phyloP scores from a whole-genome alignment of 2,888 invertebrate genomes.

The Thymelicus lineola region DNA sequence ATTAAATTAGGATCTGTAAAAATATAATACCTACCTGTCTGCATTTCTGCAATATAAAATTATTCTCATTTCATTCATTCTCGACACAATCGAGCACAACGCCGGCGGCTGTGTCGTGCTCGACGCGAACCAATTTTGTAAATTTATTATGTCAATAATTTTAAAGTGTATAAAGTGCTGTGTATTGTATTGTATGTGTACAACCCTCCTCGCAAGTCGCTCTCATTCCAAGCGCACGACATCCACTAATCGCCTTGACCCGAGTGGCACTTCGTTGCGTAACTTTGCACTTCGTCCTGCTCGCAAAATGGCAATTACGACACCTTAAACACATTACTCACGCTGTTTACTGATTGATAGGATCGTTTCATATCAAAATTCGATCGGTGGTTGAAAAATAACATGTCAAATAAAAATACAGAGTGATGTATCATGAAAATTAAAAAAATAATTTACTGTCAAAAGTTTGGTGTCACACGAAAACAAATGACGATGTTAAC shows the following conservation, averaged over 20 bases:
- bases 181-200: not conserved
- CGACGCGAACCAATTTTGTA: too few relatives aligned
- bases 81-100: not conserved
- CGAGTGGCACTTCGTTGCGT: constrained; percentile 47
- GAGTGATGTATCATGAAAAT: not conserved
- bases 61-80: not conserved
- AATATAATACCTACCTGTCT: too few relatives aligned
- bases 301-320: constrained; percentile 44
- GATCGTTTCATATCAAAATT: constrained; percentile 23
- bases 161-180: too few relatives aligned
- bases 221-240: constrained; percentile 30
- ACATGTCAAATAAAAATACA: not conserved
- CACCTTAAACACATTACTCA: constrained; percentile 38
- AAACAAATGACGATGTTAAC: too few relatives aligned
- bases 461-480: too few relatives aligned
- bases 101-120: not conserved
- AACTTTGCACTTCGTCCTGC: constrained; percentile 47
- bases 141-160: too few relatives aligned
- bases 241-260: constrained; percentile 49
- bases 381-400: constrained; percentile 6
- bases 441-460: too few relatives aligned
- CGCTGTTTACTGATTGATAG: constrained; percentile 30
- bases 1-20: too few relatives aligned
- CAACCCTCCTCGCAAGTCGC: not conserved
- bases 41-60: not conserved